These are phyloP conservation scores for Frieseomelitta varia DNA, from an alignment of 1,140 invertebrate genomes.

Conservation along the genomic window DNA sequence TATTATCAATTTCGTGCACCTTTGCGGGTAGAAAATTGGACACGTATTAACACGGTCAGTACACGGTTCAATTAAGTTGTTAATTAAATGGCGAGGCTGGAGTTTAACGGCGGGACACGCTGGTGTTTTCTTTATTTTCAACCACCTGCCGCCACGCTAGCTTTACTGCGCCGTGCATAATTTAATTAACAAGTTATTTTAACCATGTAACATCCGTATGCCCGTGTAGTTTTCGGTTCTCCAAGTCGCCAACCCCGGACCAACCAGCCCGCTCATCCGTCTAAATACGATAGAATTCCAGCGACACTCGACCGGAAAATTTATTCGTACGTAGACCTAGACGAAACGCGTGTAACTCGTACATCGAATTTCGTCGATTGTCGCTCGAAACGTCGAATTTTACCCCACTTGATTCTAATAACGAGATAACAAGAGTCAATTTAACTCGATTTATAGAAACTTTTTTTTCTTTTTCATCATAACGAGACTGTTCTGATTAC, in stretches of 20 bases:
- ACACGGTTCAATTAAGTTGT: conserved; percentile 50
- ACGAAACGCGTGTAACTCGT: too few relatives aligned
- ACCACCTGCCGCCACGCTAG: not conserved
- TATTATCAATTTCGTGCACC: not conserved
- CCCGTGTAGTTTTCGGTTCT: conserved; percentile 36
- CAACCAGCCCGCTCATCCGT: not conserved
- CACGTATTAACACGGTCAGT: conserved; percentile 6
- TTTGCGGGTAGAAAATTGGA: conserved; percentile 17
- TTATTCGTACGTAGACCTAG: not conserved
- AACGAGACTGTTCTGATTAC: too few relatives aligned
- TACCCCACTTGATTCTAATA: too few relatives aligned
- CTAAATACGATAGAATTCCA: not conserved
- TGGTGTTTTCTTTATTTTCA: conserved; percentile 5
- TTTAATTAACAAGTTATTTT: conserved; percentile 53
- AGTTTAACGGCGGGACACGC: conserved; percentile 23
- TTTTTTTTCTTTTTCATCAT: too few relatives aligned
- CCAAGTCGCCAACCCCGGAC: not conserved
- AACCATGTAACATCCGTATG: conserved; percentile 36
- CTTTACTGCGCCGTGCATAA: conserved; percentile 17
- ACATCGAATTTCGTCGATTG: too few relatives aligned
- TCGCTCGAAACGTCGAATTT: too few relatives aligned
- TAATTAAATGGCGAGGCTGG: conserved; percentile 41
- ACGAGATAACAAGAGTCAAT: too few relatives aligned
- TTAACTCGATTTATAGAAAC: too few relatives aligned
- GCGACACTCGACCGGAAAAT: not conserved